phyloP scores from a whole-genome alignment of 2,113 vertebrate genomes.

The Recurvirostra avosetta region DNA sequence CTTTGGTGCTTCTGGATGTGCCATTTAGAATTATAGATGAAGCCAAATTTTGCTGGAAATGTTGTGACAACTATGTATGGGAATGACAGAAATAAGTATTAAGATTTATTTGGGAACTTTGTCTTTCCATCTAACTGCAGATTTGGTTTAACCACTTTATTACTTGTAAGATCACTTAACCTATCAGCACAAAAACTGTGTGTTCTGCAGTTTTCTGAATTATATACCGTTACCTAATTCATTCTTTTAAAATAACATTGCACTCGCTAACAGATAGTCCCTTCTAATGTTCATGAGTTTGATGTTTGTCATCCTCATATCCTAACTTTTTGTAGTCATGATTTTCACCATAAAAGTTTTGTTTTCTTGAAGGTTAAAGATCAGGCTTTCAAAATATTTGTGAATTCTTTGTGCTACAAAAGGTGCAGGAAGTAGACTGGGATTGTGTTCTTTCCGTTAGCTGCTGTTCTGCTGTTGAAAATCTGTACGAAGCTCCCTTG shows the following conservation, averaged over 20 bases:
- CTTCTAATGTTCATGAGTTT: neutral
- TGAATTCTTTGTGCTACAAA: neutral
- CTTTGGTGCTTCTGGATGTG: neutral
- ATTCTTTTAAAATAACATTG: neutral
- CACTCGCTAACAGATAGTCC: neutral
- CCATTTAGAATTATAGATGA: neutral
- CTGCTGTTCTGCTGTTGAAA: neutral
- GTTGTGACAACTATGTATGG: neutral
- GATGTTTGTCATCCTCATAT: neutral
- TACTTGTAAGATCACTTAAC: neutral
- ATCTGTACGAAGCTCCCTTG: neutral
- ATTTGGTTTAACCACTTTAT: neutral
- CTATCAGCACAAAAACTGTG: neutral
- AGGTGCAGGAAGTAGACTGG: neutral
- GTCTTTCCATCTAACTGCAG: neutral
- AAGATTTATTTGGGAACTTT: neutral
- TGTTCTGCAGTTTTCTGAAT: neutral
- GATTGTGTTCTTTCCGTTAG: neutral
- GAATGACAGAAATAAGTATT: neutral
- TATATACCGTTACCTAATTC: neutral
- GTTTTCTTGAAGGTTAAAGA: neutral
- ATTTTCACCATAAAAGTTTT: neutral
- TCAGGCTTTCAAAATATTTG: neutral
- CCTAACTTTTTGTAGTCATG: neutral
- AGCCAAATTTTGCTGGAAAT: neutral